phyloP scores from a whole-genome alignment of 2,113 vertebrate species.

The Cinclus mexicanus region DNA sequence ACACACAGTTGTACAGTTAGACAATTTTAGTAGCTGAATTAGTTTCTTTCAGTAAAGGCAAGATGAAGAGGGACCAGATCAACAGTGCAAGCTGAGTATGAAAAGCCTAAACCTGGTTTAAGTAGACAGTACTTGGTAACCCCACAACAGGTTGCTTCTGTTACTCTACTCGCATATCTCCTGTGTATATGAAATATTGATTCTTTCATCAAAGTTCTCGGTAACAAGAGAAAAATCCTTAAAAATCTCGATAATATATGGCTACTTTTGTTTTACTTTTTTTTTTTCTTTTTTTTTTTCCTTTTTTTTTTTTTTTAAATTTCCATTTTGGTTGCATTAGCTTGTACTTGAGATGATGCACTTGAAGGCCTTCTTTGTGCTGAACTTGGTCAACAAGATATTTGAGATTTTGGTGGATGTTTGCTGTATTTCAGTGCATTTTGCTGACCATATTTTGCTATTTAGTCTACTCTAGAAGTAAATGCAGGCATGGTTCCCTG shows the following conservation, averaged over 20 bases:
- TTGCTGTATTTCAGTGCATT: neutral
- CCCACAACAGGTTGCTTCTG: neutral
- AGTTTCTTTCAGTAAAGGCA: neutral
- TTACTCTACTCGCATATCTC: neutral
- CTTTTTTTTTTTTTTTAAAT: neutral
- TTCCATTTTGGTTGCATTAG: neutral
- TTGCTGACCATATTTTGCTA: neutral
- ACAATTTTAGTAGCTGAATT: neutral
- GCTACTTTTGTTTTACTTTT: neutral
- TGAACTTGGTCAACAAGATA: neutral
- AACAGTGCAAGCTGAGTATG: neutral
- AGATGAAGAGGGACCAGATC: neutral
- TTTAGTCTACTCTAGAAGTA: neutral
- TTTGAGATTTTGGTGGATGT: neutral
- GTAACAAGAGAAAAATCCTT: neutral
- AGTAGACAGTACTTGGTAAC: neutral
- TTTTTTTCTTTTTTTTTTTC: neutral
- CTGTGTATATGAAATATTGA: neutral
- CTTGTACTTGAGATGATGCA: neutral
- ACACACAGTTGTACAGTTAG: too few species aligned
- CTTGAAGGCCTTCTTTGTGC: neutral
- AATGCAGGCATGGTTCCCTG: neutral
- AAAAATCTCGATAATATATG: neutral
- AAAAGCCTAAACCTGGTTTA: neutral
- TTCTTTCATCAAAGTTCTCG: neutral